phyloP scores from a whole-genome alignment of 2,888 invertebrate species.

The Tillus elongatus region DNA sequence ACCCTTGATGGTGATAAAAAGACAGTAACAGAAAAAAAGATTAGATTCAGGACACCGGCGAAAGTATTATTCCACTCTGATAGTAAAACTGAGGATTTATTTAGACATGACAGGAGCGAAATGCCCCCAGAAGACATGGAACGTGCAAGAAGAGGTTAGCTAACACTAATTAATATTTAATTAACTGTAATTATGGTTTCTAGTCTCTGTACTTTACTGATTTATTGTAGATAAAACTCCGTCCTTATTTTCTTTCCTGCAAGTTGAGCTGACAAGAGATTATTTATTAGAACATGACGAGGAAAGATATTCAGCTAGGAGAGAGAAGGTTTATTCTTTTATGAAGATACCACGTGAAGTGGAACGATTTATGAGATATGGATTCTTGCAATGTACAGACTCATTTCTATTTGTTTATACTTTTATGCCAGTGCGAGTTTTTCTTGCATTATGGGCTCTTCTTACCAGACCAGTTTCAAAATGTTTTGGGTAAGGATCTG shows the following conservation, averaged over 20 bases:
- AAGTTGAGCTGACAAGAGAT: conserved; percentile 82
- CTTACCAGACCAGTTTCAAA: conserved; percentile 62
- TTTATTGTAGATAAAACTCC: conserved; percentile 33
- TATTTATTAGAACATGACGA: conserved; percentile 93
- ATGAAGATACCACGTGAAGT: conserved; percentile 89
- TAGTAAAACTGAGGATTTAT: conserved; percentile 5
- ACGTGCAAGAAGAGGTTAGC: conserved; percentile 1
- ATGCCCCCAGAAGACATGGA: neutral
- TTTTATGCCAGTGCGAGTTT: conserved; percentile 86
- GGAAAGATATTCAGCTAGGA: conserved; percentile 83
- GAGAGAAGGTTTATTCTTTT: conserved; percentile 94
- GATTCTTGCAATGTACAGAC: conserved; percentile 92
- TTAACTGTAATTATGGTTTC: neutral
- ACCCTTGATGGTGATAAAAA: neutral
- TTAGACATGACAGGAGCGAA: conserved; percentile 1
- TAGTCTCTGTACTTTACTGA: too few relatives aligned
- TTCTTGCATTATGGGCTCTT: conserved; percentile 77
- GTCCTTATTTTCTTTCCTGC: conserved; percentile 60
- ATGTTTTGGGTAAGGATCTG: conserved; percentile 55
- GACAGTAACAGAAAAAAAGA: neutral
- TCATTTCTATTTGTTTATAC: conserved; percentile 97
- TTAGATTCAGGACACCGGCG: conserved; percentile 2
- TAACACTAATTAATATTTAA: neutral
- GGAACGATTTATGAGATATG: conserved; percentile 88
- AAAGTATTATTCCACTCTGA: conserved; percentile 7